phyloP scores from a whole-genome alignment of 2,888 invertebrate genomes.

The Parnassius mnemosyne region DNA sequence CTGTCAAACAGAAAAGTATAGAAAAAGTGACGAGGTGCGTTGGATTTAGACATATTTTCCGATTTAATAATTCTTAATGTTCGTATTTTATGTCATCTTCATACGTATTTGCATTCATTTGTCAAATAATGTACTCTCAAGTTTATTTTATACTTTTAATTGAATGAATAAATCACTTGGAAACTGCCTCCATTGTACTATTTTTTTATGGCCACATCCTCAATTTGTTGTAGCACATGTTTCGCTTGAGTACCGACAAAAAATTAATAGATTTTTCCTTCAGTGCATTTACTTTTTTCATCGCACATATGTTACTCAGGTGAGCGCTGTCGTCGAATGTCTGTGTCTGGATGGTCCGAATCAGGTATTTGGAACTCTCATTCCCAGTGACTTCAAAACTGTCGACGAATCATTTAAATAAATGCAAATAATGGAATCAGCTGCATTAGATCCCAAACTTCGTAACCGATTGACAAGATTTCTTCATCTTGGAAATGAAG shows the following conservation, averaged over 20 bases:
- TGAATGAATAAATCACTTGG: conserved; percentile 1
- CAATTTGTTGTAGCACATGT: conserved; percentile 75
- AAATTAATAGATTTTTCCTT: conserved; percentile 53
- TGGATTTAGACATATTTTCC: conserved; percentile 11
- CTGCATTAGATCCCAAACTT: conserved; percentile 50
- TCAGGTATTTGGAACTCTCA: conserved; percentile 25
- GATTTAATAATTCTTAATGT: neutral
- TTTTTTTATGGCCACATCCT: conserved; percentile 78
- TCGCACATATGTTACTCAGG: conserved; percentile 49
- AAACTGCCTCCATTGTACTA: conserved; percentile 60
- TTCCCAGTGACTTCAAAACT: conserved; percentile 15
- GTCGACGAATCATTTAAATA: conserved; percentile 12
- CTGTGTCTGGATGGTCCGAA: conserved; percentile 39
- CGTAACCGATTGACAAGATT: conserved; percentile 69
- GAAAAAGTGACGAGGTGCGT: conserved; percentile 24
- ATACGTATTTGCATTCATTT: too few relatives aligned
- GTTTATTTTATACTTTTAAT: too few relatives aligned
- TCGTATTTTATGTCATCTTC: too few relatives aligned
- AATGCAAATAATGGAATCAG: conserved; percentile 48
- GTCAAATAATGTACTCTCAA: too few relatives aligned
- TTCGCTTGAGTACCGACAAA: conserved; percentile 70
- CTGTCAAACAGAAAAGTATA: conserved; percentile 13
- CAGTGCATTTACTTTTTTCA: conserved; percentile 55
- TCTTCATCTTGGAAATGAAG: conserved; percentile 76
- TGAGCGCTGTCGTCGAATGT: conserved; percentile 35